Evolutionary conservation across 1,140 invertebrate species (phyloP).

Genomic region (Bombus consobrinus): DNA sequence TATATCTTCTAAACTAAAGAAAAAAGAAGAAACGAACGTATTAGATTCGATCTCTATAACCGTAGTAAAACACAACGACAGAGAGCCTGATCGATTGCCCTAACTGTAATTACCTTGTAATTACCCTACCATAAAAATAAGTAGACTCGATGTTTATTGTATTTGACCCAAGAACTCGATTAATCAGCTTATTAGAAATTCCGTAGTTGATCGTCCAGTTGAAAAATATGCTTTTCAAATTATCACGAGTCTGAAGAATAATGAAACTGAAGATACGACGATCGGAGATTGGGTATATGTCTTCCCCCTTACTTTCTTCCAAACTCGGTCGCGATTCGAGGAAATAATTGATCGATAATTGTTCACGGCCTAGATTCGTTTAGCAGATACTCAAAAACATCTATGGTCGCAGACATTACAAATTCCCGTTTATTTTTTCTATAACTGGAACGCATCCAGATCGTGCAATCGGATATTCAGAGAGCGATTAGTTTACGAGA

Average conservation of each 20-base stretch:
- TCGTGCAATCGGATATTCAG: constrained; percentile 34
- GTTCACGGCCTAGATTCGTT: not conserved
- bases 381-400: constrained; percentile 1
- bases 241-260: not conserved
- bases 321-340: not conserved
- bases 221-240: not conserved
- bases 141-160: not conserved
- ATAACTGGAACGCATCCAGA: constrained; percentile 4
- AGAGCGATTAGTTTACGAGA: constrained; percentile 25
- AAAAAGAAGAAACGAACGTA: not conserved
- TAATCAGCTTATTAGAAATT: too few relatives aligned
- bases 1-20: not conserved
- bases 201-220: too few relatives aligned
- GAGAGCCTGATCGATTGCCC: not conserved
- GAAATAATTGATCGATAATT: not conserved
- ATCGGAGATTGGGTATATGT: not conserved
- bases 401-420: not conserved
- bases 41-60: not conserved
- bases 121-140: not conserved
- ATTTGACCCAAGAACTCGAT: not conserved
- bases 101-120: not conserved
- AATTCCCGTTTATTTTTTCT: not conserved
- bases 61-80: not conserved
- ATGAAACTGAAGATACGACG: not conserved
- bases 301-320: not conserved